phyloP scores from a whole-genome alignment of 2,888 invertebrate genomes.

The Tribolium freemani region DNA sequence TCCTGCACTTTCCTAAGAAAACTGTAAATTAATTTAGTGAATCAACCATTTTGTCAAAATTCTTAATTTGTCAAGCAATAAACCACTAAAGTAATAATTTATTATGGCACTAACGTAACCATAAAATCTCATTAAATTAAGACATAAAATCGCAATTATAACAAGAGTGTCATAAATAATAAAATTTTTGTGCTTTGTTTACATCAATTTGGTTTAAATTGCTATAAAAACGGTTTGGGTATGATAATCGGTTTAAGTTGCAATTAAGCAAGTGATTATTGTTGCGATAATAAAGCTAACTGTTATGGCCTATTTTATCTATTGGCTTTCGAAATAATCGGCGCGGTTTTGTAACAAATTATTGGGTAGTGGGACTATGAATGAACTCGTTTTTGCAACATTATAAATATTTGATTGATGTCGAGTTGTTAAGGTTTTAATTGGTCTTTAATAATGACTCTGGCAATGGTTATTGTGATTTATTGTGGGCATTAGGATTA shows the following conservation, averaged over 20 bases:
- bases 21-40: conserved; percentile 20
- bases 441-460: background rate
- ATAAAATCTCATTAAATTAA: conserved; percentile 41
- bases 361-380: background rate
- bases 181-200: conserved; percentile 39
- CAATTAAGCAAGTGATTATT: conserved; percentile 36
- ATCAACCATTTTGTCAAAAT: conserved; percentile 16
- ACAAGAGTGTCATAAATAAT: conserved; percentile 38
- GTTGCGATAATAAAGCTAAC: conserved; percentile 6
- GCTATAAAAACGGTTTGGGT: conserved; percentile 31
- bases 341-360: background rate
- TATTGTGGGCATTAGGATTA: background rate
- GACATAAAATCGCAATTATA: conserved; percentile 42
- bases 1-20: conserved; percentile 1
- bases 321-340: background rate
- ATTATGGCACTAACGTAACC: conserved; percentile 20
- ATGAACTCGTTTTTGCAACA: background rate
- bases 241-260: conserved; percentile 38
- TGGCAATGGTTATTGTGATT: background rate
- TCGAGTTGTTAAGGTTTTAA: background rate
- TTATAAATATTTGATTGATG: background rate
- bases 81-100: conserved; percentile 33
- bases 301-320: background rate
- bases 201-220: conserved; percentile 37
- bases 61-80: conserved; percentile 34